These are phyloP conservation scores for Quiscalus mexicanus DNA, from an alignment of 2,113 vertebrate species.

Conservation along the genomic window DNA sequence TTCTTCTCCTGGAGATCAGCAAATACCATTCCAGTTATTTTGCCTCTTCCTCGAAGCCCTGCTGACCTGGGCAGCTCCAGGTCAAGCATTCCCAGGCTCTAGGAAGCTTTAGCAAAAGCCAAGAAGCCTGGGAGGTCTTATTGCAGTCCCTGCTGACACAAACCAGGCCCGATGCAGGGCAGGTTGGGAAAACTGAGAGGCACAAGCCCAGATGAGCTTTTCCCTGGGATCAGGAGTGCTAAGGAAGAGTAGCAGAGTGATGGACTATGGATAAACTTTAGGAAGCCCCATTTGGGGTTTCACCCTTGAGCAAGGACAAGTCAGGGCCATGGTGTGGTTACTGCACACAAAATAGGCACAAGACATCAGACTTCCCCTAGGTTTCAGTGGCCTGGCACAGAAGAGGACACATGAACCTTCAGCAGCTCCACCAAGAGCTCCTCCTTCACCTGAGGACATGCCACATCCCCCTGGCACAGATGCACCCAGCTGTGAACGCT, in stretches of 20 bases:
- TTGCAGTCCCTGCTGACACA: not conserved
- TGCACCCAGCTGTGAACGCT: not conserved
- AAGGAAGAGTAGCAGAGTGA: not conserved
- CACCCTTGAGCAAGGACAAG: not conserved
- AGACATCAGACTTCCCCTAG: not conserved
- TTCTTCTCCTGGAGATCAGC: slow-evolving; percentile 2
- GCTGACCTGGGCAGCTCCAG: not conserved
- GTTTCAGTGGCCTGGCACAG: not conserved
- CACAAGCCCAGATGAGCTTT: not conserved
- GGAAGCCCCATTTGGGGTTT: not conserved
- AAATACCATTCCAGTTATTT: not conserved
- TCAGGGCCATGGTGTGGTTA: accelerated
- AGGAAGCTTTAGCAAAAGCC: not conserved
- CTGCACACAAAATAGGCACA: not conserved
- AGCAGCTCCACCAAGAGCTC: not conserved
- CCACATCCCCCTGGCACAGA: not conserved
- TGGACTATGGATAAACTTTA: not conserved
- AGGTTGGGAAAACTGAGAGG: not conserved
- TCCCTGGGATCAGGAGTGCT: not conserved
- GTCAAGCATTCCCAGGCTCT: not conserved
- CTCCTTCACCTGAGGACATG: not conserved
- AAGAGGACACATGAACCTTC: not conserved
- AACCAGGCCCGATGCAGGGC: not conserved
- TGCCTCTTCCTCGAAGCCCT: not conserved
- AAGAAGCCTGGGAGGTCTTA: not conserved